Evolutionary conservation across 2,113 vertebrate species (phyloP), one percentile per base, ranked within the genome.

Genomic region (Noturus placidus): DNA sequence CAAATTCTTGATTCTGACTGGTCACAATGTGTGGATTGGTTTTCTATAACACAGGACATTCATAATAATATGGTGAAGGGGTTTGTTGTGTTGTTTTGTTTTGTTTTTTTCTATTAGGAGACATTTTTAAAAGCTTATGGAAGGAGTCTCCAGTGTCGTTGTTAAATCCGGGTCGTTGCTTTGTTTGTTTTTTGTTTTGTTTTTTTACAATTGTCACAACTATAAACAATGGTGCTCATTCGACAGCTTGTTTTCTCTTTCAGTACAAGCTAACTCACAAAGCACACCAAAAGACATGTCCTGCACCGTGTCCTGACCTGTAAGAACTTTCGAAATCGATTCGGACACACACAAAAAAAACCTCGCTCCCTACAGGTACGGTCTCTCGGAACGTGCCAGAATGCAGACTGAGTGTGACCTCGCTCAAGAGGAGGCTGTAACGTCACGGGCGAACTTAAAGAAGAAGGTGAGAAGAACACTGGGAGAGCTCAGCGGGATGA

Each of bases 201-300:
- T 74, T 74, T 42, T 46, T 46, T 76, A 22, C 42, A 19, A 9
- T 4, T 30, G 27, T 54, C 50, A 79, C 77, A 56, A 54, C 77
- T 22, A 33, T 80, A 33, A 19, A 20, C 4, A 3, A 13, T 35
- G 50, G 46, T n/a, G 25, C 13, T 35, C 30, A 59, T 59, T 59
- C 7, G 57, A 65, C 25, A 46, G 22, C 20, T 65, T 42, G 22
- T 65, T 65, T 83, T 65, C 38, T 83, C 35, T 38, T 65, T 50
- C 81, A 65, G 35, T 38, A 42, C 27, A 20, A 81, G 33, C 25
- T 46, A 83, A 83, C 65, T 83, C 59, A 50, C 81, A 65, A 46
- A 83, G 38, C 81, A 17, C 81, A 83, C 50, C 81, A 38, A n/a
- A 25, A 83, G 59, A 46, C 82, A 83, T 83, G 82, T 67, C 82